Conservation (phyloP, 2,113 vertebrate species). For the Hemibagrus wyckioides region DNA sequence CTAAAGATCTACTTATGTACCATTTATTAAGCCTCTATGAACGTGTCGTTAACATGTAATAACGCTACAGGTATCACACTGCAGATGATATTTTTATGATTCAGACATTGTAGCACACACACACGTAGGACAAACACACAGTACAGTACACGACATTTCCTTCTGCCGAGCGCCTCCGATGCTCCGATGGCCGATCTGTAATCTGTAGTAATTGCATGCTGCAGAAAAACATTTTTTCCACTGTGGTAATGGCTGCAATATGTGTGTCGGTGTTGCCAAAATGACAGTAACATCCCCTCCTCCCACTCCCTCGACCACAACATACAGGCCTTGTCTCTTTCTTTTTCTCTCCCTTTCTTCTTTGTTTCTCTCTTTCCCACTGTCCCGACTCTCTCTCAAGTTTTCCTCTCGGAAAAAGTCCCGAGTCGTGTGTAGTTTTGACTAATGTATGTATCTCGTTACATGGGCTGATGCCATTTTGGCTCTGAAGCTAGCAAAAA, state of each 20-base stretch:
- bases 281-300: conserved; percentile 70
- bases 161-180: conserved; percentile 73
- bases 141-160: conserved; percentile 53
- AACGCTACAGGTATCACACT: neutral
- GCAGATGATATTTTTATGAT: neutral
- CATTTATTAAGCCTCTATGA: conserved; percentile 3
- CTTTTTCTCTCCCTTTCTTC: neutral
- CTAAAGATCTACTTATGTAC: neutral
- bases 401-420: conserved; percentile 44
- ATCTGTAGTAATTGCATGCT: conserved; percentile 84
- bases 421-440: conserved; percentile 21
- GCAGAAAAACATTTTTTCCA: conserved; percentile 81
- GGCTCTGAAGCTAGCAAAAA: conserved; percentile 14
- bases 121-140: conserved; percentile 28
- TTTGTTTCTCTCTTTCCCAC: conserved; percentile 18
- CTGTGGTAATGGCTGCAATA: conserved; percentile 81
- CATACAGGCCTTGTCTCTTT: conserved; percentile 42
- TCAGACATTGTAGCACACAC: conserved; percentile 22
- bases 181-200: conserved; percentile 78
- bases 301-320: conserved; percentile 59
- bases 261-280: conserved; percentile 78
- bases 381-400: conserved; percentile 58
- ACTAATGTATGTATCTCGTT: conserved; percentile 26
- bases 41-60: conserved; percentile 22
- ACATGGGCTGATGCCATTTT: conserved; percentile 21